These are phyloP conservation scores for Perodicticus potto DNA, from an alignment of 2,797 vertebrate genomes.

Conservation along the genomic window DNA sequence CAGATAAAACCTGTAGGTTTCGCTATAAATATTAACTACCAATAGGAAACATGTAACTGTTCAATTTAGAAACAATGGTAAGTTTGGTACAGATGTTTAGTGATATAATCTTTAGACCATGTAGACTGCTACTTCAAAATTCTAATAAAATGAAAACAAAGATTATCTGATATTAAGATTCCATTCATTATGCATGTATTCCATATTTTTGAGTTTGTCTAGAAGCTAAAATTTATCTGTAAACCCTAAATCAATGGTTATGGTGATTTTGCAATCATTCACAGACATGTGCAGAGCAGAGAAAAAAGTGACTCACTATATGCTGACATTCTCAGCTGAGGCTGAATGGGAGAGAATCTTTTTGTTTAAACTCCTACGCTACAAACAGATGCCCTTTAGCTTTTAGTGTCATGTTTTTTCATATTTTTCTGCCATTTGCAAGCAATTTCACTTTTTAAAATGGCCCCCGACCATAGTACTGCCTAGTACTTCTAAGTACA, in stretches of 20 bases:
- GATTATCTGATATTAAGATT: not conserved
- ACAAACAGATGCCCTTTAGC: not conserved
- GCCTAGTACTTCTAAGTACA: not conserved
- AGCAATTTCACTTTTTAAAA: not conserved
- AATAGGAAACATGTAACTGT: not conserved
- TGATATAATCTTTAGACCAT: not conserved
- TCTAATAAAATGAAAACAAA: constrained; percentile 45
- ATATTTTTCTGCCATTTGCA: not conserved
- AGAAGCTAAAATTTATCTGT: not conserved
- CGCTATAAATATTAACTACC: constrained; percentile 1
- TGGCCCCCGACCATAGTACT: not conserved
- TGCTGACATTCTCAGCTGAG: not conserved
- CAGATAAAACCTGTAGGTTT: not conserved
- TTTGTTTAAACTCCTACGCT: not conserved
- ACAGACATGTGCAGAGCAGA: not conserved
- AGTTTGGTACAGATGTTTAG: not conserved
- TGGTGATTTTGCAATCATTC: not conserved
- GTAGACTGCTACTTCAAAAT: not conserved
- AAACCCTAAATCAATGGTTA: not conserved
- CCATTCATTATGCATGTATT: not conserved
- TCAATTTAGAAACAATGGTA: not conserved
- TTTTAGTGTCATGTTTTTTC: not conserved
- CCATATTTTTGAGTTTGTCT: not conserved
- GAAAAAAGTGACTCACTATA: not conserved
- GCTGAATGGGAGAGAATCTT: rapidly evolving